Evolutionary conservation across 23 tunicate genomes (phyloP).

Genomic region (Halocynthia roretzi): DNA sequence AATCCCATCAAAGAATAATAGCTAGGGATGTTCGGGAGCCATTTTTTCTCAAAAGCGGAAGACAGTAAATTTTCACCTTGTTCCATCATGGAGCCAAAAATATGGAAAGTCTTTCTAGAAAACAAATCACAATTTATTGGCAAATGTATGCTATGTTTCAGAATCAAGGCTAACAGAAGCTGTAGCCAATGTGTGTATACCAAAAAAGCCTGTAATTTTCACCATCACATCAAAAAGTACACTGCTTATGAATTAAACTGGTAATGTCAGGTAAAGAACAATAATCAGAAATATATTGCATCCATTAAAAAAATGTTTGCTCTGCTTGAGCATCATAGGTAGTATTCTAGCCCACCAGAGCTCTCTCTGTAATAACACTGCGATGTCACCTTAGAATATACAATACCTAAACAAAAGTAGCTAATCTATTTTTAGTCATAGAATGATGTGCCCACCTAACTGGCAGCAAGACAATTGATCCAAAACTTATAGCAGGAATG

Average conservation of each 20-base stretch:
- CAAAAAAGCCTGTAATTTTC: too few relatives aligned
- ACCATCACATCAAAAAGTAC: too few relatives aligned
- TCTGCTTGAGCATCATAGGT: not conserved
- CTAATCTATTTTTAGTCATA: not conserved
- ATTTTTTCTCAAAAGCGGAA: not conserved
- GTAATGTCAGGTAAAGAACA: too few relatives aligned
- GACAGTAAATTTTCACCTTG: not conserved
- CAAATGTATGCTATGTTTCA: too few relatives aligned
- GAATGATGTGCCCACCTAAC: not conserved
- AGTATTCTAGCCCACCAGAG: not conserved
- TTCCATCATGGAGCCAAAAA: not conserved
- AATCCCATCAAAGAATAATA: too few relatives aligned
- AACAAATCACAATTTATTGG: too few relatives aligned
- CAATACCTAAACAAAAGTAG: not conserved
- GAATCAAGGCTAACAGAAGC: too few relatives aligned
- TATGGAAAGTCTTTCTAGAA: not conserved
- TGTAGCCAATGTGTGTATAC: too few relatives aligned
- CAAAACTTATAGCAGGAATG: not conserved
- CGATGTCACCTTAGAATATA: not conserved
- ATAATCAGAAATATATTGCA: too few relatives aligned
- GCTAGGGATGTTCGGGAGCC: too few relatives aligned
- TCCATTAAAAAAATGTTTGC: too few relatives aligned
- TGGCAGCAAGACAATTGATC: not conserved
- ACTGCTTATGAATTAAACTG: too few relatives aligned
- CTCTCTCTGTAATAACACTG: conserved; percentile 1